Evolutionary conservation across 2,888 invertebrate genomes (phyloP).

Genomic region (Thecocarcelia acutangulata): DNA sequence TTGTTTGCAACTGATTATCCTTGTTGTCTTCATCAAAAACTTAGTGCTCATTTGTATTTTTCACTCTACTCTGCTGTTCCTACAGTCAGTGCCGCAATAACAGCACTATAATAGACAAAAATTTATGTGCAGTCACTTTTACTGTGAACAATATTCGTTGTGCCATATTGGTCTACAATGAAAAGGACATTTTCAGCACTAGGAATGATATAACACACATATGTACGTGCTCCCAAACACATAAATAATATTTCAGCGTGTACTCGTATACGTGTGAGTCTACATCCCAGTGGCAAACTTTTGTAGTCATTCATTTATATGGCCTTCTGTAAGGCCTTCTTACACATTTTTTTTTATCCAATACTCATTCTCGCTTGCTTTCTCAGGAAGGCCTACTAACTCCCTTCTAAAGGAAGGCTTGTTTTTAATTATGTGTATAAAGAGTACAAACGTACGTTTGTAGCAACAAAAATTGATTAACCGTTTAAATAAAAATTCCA

Average conservation of each 20-base stretch:
- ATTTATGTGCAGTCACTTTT: constrained; percentile 29
- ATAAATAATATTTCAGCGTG: too few species aligned
- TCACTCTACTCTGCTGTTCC: neutral
- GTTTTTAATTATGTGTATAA: too few species aligned
- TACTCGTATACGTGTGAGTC: too few species aligned
- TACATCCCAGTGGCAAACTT: too few species aligned
- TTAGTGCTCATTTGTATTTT: constrained; percentile 3
- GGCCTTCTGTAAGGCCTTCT: too few species aligned
- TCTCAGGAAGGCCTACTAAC: too few species aligned
- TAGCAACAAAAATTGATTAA: neutral
- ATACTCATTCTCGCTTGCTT: too few species aligned
- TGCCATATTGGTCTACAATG: neutral
- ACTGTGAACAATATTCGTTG: constrained; percentile 34
- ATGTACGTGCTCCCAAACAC: neutral
- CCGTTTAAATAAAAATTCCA: too few species aligned
- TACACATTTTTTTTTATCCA: too few species aligned
- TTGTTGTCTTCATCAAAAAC: constrained; percentile 13
- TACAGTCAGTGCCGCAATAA: constrained; percentile 14
- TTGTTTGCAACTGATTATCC: constrained; percentile 38
- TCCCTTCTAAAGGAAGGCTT: too few species aligned
- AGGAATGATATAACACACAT: neutral
- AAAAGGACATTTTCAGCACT: neutral
- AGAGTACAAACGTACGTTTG: too few species aligned
- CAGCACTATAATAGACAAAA: constrained; percentile 18
- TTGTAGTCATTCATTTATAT: too few species aligned